Evolutionary conservation across 37 sponge, comb jelly and placozoan genomes (phyloP), one percentile per base, ranked within the genome.

Genomic region (Agelas oroides): DNA sequence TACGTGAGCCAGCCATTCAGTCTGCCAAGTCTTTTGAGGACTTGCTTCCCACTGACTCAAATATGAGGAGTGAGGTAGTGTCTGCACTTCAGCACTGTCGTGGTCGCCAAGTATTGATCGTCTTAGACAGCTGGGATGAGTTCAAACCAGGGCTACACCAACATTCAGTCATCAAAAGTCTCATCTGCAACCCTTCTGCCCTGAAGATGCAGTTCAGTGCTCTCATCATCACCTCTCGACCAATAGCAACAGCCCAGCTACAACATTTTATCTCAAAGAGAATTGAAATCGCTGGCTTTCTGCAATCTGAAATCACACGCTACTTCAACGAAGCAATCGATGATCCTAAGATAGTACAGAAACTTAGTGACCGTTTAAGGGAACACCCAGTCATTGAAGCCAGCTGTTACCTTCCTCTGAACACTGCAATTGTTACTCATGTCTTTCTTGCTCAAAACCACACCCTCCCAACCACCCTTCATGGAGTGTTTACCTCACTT

Each of bases 91-190:
- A 11, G 2, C 11, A 2, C 2, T 24, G 11, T 11, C 2, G 11
- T 27, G 75, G 75, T 24, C 40, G 39, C 1, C 3, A 24, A 12
- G 53, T 40, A 0, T 25, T 73, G 25, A 40, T 73, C n/a, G 30
- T 73, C n/a, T 16, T 73, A 12, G 75, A 73, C 39, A 25, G 53
- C 6, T 73, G 75, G 75, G 75, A 73, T 53, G 75, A 73, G 28
- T 40, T 73, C 15, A 37, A 46, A 41, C 75, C 35, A 24, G 21
- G 0, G 0, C 23, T 52, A 27, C 46, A 53, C 23, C 16, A 0
- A n/a, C 5, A 40, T 16, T 73, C 75, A 3, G 23, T 73, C n/a
- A n/a, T 73, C 24, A 24, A 41, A 40, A 1, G 23, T 2, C 35
- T 73, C n/a, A 73, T 73, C 1, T 16, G 25, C 8, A 3, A 21